phyloP scores from a whole-genome alignment of 2,797 vertebrate species.

The Megalops cyprinoides region DNA sequence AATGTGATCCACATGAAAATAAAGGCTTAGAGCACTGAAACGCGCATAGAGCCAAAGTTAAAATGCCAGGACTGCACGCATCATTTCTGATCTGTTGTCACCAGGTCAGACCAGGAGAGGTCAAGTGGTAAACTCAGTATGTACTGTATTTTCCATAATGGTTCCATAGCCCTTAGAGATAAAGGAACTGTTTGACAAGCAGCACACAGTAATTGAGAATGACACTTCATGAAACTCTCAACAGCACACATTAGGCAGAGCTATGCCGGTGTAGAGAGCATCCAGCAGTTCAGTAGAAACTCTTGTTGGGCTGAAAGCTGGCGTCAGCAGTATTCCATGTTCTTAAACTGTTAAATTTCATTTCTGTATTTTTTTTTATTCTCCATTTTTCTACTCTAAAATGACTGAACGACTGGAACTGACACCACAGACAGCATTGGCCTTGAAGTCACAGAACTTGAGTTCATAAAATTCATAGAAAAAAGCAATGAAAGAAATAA shows the following conservation, averaged over 20 bases:
- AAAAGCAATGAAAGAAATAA: conserved; percentile 48
- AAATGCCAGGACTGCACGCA: background rate
- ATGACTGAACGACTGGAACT: conserved; percentile 85
- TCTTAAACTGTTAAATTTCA: conserved; percentile 8
- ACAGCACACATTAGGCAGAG: too few species aligned
- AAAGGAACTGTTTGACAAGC: too few species aligned
- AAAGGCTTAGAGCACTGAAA: background rate
- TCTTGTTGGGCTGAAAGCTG: conserved; percentile 58
- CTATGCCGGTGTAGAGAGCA: background rate
- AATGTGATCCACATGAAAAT: background rate
- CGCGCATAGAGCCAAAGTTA: background rate
- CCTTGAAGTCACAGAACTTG: background rate
- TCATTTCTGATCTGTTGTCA: background rate
- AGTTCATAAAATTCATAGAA: conserved; percentile 57
- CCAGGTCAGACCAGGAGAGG: too few species aligned
- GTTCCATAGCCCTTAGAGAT: too few species aligned
- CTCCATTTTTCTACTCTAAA: conserved; percentile 70
- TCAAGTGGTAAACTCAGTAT: too few species aligned
- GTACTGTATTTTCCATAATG: too few species aligned
- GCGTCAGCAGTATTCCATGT: conserved; percentile 85
- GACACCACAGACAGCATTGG: conserved; percentile 67
- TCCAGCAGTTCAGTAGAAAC: background rate
- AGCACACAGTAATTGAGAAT: too few species aligned
- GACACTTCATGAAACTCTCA: too few species aligned
- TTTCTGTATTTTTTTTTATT: conserved; percentile 67